Evolutionary conservation across 2,797 vertebrate genomes (phyloP), one percentile per base, ranked within the genome.

Genomic region (Scarus forsteni): DNA sequence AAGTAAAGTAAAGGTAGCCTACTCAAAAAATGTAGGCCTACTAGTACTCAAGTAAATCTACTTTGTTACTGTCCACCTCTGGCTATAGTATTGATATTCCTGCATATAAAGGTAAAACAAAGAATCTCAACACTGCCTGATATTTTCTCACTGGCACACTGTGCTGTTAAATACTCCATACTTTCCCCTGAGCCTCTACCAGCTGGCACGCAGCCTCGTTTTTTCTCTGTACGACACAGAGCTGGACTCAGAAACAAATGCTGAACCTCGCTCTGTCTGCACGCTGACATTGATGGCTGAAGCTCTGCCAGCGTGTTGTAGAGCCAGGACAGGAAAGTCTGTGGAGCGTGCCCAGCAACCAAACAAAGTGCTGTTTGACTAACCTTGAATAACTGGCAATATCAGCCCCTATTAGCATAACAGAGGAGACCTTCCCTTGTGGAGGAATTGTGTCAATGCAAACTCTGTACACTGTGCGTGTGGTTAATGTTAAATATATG

Each of bases 301-400:
- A 44, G 53, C 59, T 66, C 65, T 77, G 81, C 83, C 83, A 84
- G 75, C 43, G 7, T 35, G 55, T 73, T 74, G 75, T 77, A 10
- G 54, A 76, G 67, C 65, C 72, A 84, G 79, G 44, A 75, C 81
- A 80, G 80, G 66, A 76, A 78, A 83, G 52, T 73, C 75, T 78
- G 72, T 69, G 12, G 6, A 82, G 68, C 60, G 42, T 67, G 74
- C 71, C 73, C 61, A n/a, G 82, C 68, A 75, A 80, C 84, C 83
- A 85, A 89, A 90, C 85, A 87, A 88, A 83, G 77, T 72, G 73
- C 80, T 85, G 84, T 90, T 86, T 87, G 83, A 90, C 89, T 91
- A 92, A 93, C 91, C 91, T 91, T 92, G 87, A 92, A 87, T 90
- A 70, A 66, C 77, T 79, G 80, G 71, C 80, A 79, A 81, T 72